Evolutionary conservation across 2,113 vertebrate genomes (phyloP).

Genomic region (Montifringilla adamsi): DNA sequence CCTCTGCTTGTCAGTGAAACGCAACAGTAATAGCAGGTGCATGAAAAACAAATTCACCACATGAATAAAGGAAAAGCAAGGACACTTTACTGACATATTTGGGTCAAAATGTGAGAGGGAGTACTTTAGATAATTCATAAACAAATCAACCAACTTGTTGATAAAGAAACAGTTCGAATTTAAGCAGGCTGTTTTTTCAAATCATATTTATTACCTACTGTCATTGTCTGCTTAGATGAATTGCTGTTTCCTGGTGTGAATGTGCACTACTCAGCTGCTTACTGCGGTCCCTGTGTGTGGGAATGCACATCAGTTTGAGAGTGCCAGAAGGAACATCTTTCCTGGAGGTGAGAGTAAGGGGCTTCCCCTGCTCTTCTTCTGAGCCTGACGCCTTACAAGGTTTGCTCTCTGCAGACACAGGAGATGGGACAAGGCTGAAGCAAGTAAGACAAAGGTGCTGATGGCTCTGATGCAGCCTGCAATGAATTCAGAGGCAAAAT

Average conservation of each 20-base stretch:
- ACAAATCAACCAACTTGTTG: neutral
- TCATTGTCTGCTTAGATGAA: neutral
- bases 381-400: neutral
- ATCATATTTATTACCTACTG: neutral
- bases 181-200: neutral
- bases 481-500: neutral
- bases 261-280: neutral
- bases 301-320: neutral
- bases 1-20: neutral
- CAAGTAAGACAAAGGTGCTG: neutral
- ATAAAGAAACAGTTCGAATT: neutral
- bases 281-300: accelerated
- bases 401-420: accelerated
- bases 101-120: neutral
- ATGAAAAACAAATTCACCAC: neutral
- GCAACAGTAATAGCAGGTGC: slow-evolving; percentile 13
- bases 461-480: neutral
- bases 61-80: neutral
- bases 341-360: neutral
- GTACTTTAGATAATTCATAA: neutral
- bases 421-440: neutral
- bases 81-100: neutral
- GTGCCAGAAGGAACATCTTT: neutral
- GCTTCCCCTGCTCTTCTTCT: neutral
- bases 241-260: neutral